Conservation (phyloP, 2,113 vertebrate genomes). For the Telmatochromis brachygnathus region DNA sequence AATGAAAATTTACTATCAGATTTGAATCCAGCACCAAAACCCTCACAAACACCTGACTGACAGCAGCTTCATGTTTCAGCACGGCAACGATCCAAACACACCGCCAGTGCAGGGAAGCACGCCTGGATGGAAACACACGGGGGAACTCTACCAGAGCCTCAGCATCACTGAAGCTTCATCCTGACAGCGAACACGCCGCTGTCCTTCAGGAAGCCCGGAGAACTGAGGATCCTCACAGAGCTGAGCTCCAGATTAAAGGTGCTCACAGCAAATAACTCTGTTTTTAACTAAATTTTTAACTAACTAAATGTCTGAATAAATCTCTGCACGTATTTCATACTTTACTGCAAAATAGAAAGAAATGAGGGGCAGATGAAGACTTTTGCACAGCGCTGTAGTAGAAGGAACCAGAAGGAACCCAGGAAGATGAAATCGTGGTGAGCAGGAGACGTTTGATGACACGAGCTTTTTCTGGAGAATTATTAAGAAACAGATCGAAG, state of each 20-base stretch:
- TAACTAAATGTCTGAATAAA: not conserved
- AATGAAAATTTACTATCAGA: not conserved
- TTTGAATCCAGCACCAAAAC: not conserved
- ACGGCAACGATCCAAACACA: not conserved
- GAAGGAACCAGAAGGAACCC: not conserved
- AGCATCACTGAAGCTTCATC: not conserved
- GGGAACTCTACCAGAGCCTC: not conserved
- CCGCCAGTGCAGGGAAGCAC: not conserved
- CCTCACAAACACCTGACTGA: not conserved
- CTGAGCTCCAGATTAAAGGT: not conserved
- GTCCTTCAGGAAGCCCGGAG: not conserved
- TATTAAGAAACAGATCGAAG: not conserved
- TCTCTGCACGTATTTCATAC: not conserved
- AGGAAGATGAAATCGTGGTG: not conserved
- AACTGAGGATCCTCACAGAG: not conserved
- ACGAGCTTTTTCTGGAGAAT: not conserved
- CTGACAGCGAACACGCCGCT: not conserved
- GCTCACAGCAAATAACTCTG: not conserved
- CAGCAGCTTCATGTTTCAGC: not conserved
- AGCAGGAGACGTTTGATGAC: not conserved
- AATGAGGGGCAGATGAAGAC: not conserved
- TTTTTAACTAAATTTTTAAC: not conserved
- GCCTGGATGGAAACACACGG: not conserved
- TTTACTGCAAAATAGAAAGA: not conserved
- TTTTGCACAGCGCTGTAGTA: rapidly evolving